Evolutionary conservation across 2,888 invertebrate genomes (phyloP), one percentile per base, ranked within the genome.

Genomic region (Steinernema carpocapsae): DNA sequence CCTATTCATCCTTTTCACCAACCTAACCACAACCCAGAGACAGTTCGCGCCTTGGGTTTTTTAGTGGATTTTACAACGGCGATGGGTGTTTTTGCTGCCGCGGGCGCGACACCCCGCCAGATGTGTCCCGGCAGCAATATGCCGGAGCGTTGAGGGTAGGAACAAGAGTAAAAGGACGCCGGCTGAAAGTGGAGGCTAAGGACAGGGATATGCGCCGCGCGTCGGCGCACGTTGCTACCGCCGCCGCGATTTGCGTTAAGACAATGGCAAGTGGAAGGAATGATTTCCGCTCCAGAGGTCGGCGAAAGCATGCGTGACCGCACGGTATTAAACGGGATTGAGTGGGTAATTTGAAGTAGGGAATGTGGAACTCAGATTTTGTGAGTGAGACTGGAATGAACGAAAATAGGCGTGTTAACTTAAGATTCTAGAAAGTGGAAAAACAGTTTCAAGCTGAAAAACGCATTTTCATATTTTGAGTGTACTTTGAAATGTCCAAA

Each of bases 281-380:
- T 48, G 48, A 48, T 48, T 48, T 48, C 48, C 48, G n/a, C 48
- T 48, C n/a, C n/a, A 48, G 48, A 48, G 48, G 48, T 48, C 48
- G 48, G 19, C 48, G 48, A 48, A 48, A 48, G 48, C 48, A 48
- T 48, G 48, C 48, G 48, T 48, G 48, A 48, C 19, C 6, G 19
- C 4, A n/a, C n/a, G n/a, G 48, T 48, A 48, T 48, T 48, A n/a
- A 48, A 17, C 10, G 43, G 43, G 7, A 43, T 43, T 43, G n/a
- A n/a, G n/a, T n/a, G n/a, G n/a, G n/a, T n/a, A n/a, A n/a, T n/a
- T n/a, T n/a, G n/a, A n/a, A n/a, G n/a, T n/a, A n/a, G n/a, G n/a
- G n/a, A n/a, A n/a, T n/a, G n/a, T n/a, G n/a, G n/a, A n/a, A n/a
- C n/a, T n/a, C n/a, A n/a, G n/a, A n/a, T n/a, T n/a, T n/a, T n/a